A percentile compares a stretch with the other conserved stretches of the same genome.
phyloP scores from a whole-genome alignment of 92 coral and sea anemone genomes.

The Zoanthus solanderi region DNA sequence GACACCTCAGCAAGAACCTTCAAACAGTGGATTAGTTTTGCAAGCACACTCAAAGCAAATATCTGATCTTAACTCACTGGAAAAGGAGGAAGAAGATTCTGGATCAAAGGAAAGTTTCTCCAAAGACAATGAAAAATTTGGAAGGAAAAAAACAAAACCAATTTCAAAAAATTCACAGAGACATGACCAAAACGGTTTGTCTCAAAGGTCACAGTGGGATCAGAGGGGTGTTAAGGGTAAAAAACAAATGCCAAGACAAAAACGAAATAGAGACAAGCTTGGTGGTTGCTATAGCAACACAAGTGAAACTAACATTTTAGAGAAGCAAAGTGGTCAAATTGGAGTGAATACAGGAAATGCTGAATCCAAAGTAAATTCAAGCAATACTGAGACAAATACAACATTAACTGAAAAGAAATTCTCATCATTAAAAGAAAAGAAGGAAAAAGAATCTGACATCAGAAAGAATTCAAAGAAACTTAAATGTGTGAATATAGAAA shows the following conservation, averaged over 20 bases:
- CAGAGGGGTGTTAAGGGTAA: neutral
- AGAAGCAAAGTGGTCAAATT: neutral
- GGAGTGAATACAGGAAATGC: neutral
- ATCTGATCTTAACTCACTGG: slow-evolving; percentile 1
- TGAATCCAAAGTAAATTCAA: neutral
- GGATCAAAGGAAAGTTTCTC: slow-evolving; percentile 3
- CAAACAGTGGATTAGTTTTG: neutral
- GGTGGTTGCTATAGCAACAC: neutral
- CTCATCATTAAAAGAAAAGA: neutral
- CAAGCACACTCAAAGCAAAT: neutral
- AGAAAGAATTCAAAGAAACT: neutral
- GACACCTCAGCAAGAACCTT: slow-evolving; percentile 15
- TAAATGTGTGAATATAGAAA: neutral
- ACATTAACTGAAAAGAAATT: neutral
- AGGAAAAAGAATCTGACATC: neutral
- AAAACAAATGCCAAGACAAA: neutral
- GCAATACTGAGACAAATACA: neutral
- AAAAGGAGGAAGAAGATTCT: neutral
- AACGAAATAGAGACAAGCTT: neutral
- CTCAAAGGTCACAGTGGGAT: neutral
- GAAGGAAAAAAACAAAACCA: slow-evolving; percentile 12
- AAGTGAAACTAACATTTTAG: neutral
- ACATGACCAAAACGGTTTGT: neutral
- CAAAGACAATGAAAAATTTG: neutral
- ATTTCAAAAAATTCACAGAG: slow-evolving; percentile 18